A percentile compares a stretch with the other conserved stretches of the same genome.
phyloP scores from a whole-genome alignment of 1,140 invertebrate genomes.

The Euschistus heros region DNA sequence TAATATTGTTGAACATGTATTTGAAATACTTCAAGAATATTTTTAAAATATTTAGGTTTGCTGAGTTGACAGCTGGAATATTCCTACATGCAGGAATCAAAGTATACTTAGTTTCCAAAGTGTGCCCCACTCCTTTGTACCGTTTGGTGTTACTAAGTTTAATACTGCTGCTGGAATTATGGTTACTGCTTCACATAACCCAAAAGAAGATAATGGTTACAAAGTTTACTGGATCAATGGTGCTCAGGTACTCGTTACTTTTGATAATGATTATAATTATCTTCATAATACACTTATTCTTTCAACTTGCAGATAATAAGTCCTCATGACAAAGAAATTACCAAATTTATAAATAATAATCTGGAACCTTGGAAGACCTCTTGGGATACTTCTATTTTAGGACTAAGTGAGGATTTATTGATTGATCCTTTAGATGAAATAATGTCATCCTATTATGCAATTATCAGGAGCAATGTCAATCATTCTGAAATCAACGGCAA shows the following conservation, averaged over 20 bases:
- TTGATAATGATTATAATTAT: no score
- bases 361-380: conserved; percentile 56
- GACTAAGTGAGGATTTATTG: conserved; percentile 34
- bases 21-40: background rate
- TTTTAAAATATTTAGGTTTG: conserved; percentile 57
- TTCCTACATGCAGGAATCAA: conserved; percentile 66
- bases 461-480: background rate
- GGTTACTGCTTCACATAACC: conserved; percentile 98
- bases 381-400: conserved; percentile 46
- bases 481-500: conserved; percentile 36
- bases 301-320: conserved; percentile 61
- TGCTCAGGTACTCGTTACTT: conserved; percentile 47
- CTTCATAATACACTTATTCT: no score
- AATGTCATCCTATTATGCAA: conserved; percentile 48
- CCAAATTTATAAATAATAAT: conserved; percentile 65
- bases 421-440: conserved; percentile 49
- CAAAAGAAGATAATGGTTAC: conserved; percentile 98
- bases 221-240: conserved; percentile 96
- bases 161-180: conserved; percentile 75
- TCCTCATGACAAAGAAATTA: conserved; percentile 83
- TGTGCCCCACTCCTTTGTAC: conserved; percentile 91
- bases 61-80: conserved; percentile 74
- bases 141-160: conserved; percentile 62
- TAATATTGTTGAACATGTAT: no score
- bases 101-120: conserved; percentile 70